These are phyloP conservation scores for Centropus unirufus DNA, from an alignment of 2,113 vertebrate genomes.

Conservation along the genomic window DNA sequence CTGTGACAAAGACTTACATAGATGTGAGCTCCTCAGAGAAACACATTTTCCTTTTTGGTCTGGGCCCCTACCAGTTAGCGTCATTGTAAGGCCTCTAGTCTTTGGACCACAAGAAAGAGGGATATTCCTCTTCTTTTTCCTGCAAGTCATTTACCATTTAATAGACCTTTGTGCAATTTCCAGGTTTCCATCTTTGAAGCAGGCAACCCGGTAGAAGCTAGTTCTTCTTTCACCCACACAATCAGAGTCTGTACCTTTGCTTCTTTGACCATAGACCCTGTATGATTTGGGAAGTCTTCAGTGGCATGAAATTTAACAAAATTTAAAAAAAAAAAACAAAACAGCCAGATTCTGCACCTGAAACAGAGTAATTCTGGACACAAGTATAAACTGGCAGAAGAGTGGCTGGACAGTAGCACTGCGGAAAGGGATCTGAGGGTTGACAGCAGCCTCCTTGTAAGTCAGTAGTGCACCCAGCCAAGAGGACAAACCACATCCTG, in stretches of 20 bases:
- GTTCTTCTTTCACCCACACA: neutral
- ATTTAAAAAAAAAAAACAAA: neutral
- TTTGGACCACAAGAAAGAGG: neutral
- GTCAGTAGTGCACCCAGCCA: neutral
- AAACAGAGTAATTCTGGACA: neutral
- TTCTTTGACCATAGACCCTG: accelerated
- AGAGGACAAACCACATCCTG: neutral
- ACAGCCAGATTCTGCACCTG: neutral
- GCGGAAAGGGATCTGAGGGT: neutral
- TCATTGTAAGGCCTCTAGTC: neutral
- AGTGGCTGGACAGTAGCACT: neutral
- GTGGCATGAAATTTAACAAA: neutral
- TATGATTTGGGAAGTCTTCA: neutral
- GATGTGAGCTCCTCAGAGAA: neutral
- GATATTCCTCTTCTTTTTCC: neutral
- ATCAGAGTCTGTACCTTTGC: neutral
- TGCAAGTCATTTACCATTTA: neutral
- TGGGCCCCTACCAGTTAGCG: neutral
- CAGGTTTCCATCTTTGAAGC: neutral
- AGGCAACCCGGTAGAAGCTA: neutral
- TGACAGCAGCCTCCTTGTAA: neutral
- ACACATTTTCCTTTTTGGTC: neutral
- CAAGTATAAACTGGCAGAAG: neutral
- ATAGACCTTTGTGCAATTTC: neutral
- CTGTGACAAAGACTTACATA: neutral